Evolutionary conservation across 2,797 vertebrate species (phyloP).

Genomic region (Crenuchus spilurus): DNA sequence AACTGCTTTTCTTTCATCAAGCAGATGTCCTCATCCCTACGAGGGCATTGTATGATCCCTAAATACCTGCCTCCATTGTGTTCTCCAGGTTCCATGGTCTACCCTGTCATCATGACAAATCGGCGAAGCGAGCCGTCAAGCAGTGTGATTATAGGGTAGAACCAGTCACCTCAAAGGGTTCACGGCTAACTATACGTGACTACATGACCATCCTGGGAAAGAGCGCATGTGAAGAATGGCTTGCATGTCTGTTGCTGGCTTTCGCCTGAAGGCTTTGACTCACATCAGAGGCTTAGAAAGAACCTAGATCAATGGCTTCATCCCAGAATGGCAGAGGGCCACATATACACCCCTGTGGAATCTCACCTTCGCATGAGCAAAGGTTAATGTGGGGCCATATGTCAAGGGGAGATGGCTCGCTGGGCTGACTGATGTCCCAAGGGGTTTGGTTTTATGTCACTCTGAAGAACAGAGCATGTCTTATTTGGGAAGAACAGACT

Average conservation of each 20-base stretch:
- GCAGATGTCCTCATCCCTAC: slow-evolving; percentile 35
- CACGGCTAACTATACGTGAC: slow-evolving; percentile 41
- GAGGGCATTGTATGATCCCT: slow-evolving; percentile 12
- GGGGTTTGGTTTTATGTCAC: slow-evolving; percentile 12
- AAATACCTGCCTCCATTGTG: slow-evolving; percentile 50
- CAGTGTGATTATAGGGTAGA: slow-evolving; percentile 54
- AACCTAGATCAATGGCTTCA: slow-evolving; percentile 54
- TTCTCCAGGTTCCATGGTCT: slow-evolving; percentile 31
- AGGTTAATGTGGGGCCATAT: slow-evolving; percentile 53
- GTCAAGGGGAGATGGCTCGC: slow-evolving; percentile 28
- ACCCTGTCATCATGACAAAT: slow-evolving; percentile 45
- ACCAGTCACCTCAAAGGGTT: slow-evolving; percentile 46
- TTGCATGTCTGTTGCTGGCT: slow-evolving; percentile 51
- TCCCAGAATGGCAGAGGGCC: slow-evolving; percentile 46
- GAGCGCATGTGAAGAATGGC: slow-evolving; percentile 51
- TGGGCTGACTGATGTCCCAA: slow-evolving; percentile 9
- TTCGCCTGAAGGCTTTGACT: slow-evolving; percentile 50
- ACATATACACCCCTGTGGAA: slow-evolving; percentile 32
- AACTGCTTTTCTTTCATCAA: slow-evolving; percentile 23
- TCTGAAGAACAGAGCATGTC: not conserved
- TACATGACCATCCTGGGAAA: slow-evolving; percentile 51
- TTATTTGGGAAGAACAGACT: not conserved
- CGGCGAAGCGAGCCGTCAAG: slow-evolving; percentile 40
- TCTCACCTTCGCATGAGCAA: slow-evolving; percentile 38
- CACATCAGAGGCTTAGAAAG: slow-evolving; percentile 51